Conservation (phyloP, 2,113 vertebrate species). For the Perccottus glenii region DNA sequence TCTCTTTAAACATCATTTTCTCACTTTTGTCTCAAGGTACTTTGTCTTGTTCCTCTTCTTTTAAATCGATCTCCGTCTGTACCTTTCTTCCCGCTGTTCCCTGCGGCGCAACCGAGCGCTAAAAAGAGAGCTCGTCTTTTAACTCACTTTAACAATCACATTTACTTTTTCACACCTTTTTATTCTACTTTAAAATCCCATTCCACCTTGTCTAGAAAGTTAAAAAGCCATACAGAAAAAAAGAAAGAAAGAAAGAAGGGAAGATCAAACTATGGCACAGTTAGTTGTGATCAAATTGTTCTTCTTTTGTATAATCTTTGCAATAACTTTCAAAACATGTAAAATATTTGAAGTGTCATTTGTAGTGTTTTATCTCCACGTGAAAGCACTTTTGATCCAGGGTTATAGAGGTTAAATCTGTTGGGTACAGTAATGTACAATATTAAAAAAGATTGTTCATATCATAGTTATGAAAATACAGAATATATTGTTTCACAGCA, state of each 20-base stretch:
- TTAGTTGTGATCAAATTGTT: constrained; percentile 5
- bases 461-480: no score
- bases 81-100: constrained; percentile 3
- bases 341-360: neutral
- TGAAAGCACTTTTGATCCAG: neutral
- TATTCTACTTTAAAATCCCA: constrained; percentile 20
- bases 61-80: constrained; percentile 1
- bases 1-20: constrained; percentile 8
- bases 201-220: neutral
- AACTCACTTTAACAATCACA: constrained; percentile 25
- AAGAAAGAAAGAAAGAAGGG: neutral
- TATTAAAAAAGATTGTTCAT: neutral
- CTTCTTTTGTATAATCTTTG: neutral
- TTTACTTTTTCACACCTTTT: constrained; percentile 14
- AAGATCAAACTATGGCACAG: neutral
- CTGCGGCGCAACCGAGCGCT: constrained; percentile 15
- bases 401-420: neutral
- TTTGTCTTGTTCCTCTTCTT: neutral
- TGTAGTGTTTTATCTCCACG: neutral
- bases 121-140: constrained; percentile 32
- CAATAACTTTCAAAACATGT: neutral
- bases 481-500: no score
- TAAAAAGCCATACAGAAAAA: constrained; percentile 5
- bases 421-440: neutral
- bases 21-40: constrained; percentile 8